Evolutionary conservation across 2,797 vertebrate genomes (phyloP), one percentile per base, ranked within the genome.

Genomic region (Sebastes alutus): DNA sequence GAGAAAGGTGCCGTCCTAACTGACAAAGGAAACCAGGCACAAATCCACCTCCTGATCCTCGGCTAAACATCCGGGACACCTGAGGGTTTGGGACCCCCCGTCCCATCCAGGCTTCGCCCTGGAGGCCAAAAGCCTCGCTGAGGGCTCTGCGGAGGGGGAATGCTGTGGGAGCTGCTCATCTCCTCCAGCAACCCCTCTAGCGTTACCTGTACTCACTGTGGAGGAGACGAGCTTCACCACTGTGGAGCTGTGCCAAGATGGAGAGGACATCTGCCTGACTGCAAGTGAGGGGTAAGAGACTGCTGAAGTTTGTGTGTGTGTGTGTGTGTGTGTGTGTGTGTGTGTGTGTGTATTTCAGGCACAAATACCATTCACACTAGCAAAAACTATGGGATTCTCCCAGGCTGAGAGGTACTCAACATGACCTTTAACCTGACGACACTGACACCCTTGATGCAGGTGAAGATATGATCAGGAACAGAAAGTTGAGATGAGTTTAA

Each of bases 231-330:
- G 86, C 77, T 90, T 95, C 89, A 87, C 86, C 72, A 82, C 82
- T 2, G 87, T 93, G 89, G 92, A 94, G 76, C 83, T 94, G 70
- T 92, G 88, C 85, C 93, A 88, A 77, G 89, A 91, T 66, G 88
- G 82, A 79, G 91, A 92, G 25, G 86, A 94, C 20, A 49, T 79
- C 75, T 92, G 81, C 78, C 78, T 93, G 75, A 87, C 86, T 27
- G 81, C 83, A 58, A 87, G 42, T 30, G 92, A 94, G 16, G 88
- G 95, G 95, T 96, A 94, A 90, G 95, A 78, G 23, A 22, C 14
- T 13, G 54, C 27, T 29, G 6, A 7, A 3, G 14, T 70, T 6
- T 76, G 3, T 46, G 63, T 27, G 23, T 66, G 64, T 63, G 61
- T 33, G 60, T 33, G 59, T 61, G 29, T 33, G 59, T 32, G 29